Evolutionary conservation across 2,888 invertebrate species (phyloP).

Genomic region (Epistrophe grossulariae): DNA sequence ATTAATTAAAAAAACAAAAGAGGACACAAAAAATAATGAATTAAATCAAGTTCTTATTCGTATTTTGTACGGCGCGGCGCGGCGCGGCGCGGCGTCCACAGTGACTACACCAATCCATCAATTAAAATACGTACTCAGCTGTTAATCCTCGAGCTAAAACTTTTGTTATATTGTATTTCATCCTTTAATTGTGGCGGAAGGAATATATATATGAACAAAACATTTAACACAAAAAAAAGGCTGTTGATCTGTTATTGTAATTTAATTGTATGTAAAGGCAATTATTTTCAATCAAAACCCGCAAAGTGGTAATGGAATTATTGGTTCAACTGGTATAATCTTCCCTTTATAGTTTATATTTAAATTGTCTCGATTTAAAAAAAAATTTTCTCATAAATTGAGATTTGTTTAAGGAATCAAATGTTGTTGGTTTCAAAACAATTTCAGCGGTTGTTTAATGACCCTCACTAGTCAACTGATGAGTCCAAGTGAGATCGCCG

Average conservation of each 20-base stretch:
- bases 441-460: no score
- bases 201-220: neutral
- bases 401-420: no score
- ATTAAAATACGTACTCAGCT: neutral
- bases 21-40: constrained; percentile 7
- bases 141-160: constrained; percentile 42
- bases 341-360: no score
- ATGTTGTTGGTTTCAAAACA: no score
- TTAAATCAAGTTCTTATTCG: constrained; percentile 38
- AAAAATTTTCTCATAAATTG: no score
- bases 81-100: neutral
- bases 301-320: constrained; percentile 30
- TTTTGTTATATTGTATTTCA: constrained; percentile 3
- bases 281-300: constrained; percentile 34
- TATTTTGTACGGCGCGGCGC: no score
- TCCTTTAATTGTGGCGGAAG: neutral
- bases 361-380: no score
- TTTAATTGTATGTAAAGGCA: constrained; percentile 52
- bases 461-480: no score
- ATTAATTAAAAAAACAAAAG: constrained; percentile 31
- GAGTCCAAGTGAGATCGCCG: no score
- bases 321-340: neutral
- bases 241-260: constrained; percentile 14
- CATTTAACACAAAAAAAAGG: neutral
- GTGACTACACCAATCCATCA: constrained; percentile 47